Percentiles rank a stretch among this genome's conserved stretches.
These are phyloP conservation scores for Papilio glaucus DNA, from an alignment of 1,140 invertebrate genomes.

Conservation along the genomic window DNA sequence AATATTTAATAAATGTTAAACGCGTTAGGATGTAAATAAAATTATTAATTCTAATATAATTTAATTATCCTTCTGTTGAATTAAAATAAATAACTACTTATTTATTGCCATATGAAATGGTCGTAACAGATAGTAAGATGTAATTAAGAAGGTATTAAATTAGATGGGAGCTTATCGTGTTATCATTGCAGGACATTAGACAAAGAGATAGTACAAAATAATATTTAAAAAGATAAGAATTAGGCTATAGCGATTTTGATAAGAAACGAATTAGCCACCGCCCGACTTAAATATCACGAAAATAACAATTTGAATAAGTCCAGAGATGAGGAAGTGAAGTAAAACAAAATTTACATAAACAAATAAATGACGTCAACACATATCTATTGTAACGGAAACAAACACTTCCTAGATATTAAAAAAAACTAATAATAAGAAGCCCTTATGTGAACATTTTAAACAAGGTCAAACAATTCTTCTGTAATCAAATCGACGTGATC, in stretches of 20 bases:
- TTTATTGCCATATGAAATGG: too few relatives aligned
- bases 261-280: background rate
- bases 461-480: slow-evolving; percentile 1
- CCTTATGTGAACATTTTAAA: slow-evolving; percentile 11
- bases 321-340: background rate
- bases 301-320: background rate
- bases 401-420: slow-evolving; percentile 7
- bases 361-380: slow-evolving; percentile 18
- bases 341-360: slow-evolving; percentile 13
- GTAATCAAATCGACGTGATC: background rate
- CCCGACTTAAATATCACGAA: background rate
- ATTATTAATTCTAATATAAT: too few relatives aligned
- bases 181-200: too few relatives aligned
- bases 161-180: too few relatives aligned
- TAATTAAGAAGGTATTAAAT: too few relatives aligned
- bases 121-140: too few relatives aligned
- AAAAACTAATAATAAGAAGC: slow-evolving; percentile 9
- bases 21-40: too few relatives aligned
- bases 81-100: too few relatives aligned
- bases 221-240: too few relatives aligned
- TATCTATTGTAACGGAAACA: slow-evolving; percentile 13
- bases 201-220: too few relatives aligned
- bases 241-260: background rate
- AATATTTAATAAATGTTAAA: too few relatives aligned
- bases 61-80: too few relatives aligned